Evolutionary conservation across 2,888 invertebrate species (phyloP), one percentile per base, ranked within the genome.

Genomic region (Cosmopolites sordidus): DNA sequence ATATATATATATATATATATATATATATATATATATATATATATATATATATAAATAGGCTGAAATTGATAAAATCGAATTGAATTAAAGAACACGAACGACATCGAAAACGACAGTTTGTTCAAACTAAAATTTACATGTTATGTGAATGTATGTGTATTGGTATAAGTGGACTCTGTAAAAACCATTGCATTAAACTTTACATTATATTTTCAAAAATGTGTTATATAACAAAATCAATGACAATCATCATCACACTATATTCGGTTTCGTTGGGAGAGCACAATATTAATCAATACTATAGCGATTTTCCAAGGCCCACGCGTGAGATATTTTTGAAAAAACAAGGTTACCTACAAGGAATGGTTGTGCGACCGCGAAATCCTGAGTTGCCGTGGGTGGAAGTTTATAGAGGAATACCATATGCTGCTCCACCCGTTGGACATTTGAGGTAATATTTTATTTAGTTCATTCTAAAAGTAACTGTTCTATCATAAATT

Each of bases 361-460:
- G 89, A 43, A 74, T 83, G 55, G 78, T 85, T 15, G 81, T 83
- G 37, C 82, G 83, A 59, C 83, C 83, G 2, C 80, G 80, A 62
- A 80, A 81, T 61, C 79, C 81, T 48, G 79, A 82, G 29, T 70
- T 87, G 51, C 81, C 80, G 63, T 75, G 76, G 18, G 84, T 89
- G 56, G 87, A 88, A 69, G 85, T 88, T 70, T 89, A 83, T 69
- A 75, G 86, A 48, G 89, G 90, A 1, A 80, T 91, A 62, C 91
- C 90, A 2, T 91, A 89, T 73, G 90, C 91, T 2, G 88, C 87
- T 29, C 82, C 90, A 8, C 90, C 90, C 1, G 79, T 84, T 3
- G 87, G 84, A 4, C 81, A 76, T 51, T 76, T 87, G 45, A 79
- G 86, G 54, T 74, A 47, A 45, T 33, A 33, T 11, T 12, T 33